Evolutionary conservation across 2,888 invertebrate genomes (phyloP).

Genomic region (Digitonthophagus gazella): DNA sequence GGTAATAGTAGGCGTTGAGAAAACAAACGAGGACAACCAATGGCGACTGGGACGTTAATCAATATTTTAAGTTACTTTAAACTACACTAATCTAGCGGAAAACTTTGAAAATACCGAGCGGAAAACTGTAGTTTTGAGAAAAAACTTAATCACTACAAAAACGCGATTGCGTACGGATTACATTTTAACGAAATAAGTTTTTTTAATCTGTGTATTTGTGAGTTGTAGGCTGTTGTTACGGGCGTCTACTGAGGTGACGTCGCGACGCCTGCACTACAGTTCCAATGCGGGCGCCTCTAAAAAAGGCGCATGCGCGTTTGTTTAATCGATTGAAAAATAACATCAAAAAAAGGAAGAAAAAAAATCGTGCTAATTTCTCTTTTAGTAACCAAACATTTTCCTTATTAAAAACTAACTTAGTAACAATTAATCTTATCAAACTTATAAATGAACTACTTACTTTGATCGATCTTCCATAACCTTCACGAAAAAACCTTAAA

Average conservation of each 20-base stretch:
- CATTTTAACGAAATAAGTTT: constrained; percentile 18
- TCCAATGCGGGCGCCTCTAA: constrained; percentile 28
- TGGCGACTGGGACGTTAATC: neutral
- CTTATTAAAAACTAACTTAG: no score
- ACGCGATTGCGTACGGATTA: constrained; percentile 10
- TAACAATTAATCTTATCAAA: no score
- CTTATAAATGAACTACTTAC: constrained; percentile 23
- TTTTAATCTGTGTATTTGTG: neutral
- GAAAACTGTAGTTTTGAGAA: constrained; percentile 1
- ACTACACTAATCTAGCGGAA: neutral
- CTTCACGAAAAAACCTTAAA: constrained; percentile 18
- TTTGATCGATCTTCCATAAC: constrained; percentile 28
- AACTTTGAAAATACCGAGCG: neutral
- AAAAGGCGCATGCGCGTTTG: constrained; percentile 23
- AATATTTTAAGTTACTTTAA: neutral
- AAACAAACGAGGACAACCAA: neutral
- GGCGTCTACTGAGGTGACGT: constrained; percentile 33
- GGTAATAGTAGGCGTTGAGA: neutral
- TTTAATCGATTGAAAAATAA: constrained; percentile 22
- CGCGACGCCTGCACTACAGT: constrained; percentile 34
- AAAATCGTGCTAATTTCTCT: neutral
- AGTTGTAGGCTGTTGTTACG: constrained; percentile 16
- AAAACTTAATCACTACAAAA: constrained; percentile 10
- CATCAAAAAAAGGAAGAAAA: constrained; percentile 13
- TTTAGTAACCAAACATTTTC: constrained; percentile 1